A percentile compares a stretch with the other conserved stretches of the same genome.
Conservation (phyloP, 1,140 invertebrate species). For the Conopomorpha cramerella region DNA sequence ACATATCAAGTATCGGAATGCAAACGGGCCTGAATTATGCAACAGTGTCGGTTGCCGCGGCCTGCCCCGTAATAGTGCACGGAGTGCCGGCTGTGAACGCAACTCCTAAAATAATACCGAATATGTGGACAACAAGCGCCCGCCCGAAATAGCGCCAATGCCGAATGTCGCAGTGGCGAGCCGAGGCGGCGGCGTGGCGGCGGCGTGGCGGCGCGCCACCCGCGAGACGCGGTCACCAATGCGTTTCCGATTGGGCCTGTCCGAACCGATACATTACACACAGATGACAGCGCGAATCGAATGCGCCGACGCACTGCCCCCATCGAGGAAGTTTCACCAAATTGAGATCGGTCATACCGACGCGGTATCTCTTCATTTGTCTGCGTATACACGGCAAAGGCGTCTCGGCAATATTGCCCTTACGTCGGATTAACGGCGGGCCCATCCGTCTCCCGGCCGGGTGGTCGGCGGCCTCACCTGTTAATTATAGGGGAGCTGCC, state of each 20-base stretch:
- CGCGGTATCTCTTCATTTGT: slow-evolving; percentile 43
- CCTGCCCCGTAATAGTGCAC: slow-evolving; percentile 41
- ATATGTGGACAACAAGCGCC: slow-evolving; percentile 11
- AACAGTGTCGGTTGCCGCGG: slow-evolving; percentile 35
- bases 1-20: slow-evolving; percentile 57
- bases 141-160: slow-evolving; percentile 13
- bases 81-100: slow-evolving; percentile 20
- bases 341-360: slow-evolving; percentile 10
- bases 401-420: slow-evolving; percentile 32
- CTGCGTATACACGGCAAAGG: slow-evolving; percentile 24
- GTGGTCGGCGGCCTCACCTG: slow-evolving; percentile 22
- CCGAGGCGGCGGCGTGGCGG: not conserved
- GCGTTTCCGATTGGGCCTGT: no score
- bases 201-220: not conserved
- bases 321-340: slow-evolving; percentile 18
- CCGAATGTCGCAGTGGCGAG: slow-evolving; percentile 12
- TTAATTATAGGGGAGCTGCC: slow-evolving; percentile 45
- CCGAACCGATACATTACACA: slow-evolving; percentile 20
- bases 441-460: slow-evolving; percentile 26
- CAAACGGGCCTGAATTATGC: slow-evolving; percentile 57
- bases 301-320: slow-evolving; percentile 20
- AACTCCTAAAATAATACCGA: slow-evolving; percentile 46
- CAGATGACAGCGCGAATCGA: slow-evolving; percentile 20
- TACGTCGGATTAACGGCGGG: slow-evolving; percentile 24
- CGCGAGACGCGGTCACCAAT: not conserved